Evolutionary conservation across 2,113 vertebrate species (phyloP), one percentile per base, ranked within the genome.

Genomic region (Gymnorhina tibicen): DNA sequence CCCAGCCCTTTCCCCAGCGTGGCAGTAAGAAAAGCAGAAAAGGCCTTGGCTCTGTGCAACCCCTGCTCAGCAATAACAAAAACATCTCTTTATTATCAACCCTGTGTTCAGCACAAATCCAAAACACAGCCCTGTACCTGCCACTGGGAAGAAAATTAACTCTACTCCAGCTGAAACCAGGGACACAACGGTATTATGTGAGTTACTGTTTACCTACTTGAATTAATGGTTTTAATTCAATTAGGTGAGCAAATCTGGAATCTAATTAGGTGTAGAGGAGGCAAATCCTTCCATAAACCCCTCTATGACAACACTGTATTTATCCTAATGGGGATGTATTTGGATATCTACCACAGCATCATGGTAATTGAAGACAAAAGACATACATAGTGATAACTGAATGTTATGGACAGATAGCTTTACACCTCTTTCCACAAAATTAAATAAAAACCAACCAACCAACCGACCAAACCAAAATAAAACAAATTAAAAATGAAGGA

Each of bases 1-100:
- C 26, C 14, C 49, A 46, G 28, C 4, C n/a, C 3, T 4, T 5
- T 37, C 9, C 20, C 15, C 10, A n/a, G 17, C 0, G 8, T 23
- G n/a, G 15, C 4, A 1, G 4, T 22, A 18, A 20, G 49, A 39
- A 74, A 55, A 55, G 39, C n/a, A 64, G 49, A 1, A 27, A 18
- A 28, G n/a, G 9, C 59, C 16, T 13, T 56, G 59, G 50, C 15
- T 23, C 28, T 16, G 24, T 47, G 19, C 59, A 75, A 5, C 16
- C 41, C 19, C 12, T 66, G n/a, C 42, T 74, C n/a, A 66, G 7
- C n/a, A 39, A 28, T 15, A 47, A 66, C 42, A 33, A 19, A 55
- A 64, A 8, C 7, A 41, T 41, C 28, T 39, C 50, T 64, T 5
- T 0, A 22, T 16, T 4, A 41, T n/a, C 23, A 56, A 10, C 8